Conservation (phyloP, 2,113 vertebrate species). For the Leucopsar rothschildi region DNA sequence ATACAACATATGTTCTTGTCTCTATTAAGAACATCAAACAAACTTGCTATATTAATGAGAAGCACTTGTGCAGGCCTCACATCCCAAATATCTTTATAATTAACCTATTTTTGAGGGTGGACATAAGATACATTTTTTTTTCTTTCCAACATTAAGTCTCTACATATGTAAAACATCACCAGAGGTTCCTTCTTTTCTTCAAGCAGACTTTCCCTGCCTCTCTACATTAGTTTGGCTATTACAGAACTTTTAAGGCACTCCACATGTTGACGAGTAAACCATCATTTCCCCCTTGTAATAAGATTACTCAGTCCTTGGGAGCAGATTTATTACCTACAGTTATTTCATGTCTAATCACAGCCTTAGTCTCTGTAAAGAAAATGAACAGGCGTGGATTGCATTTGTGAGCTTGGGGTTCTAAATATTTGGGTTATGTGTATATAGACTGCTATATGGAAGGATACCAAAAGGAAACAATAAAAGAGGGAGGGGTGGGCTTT, state of each 20-base stretch:
- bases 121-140: not conserved
- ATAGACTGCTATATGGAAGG: not conserved
- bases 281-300: slow-evolving; percentile 33
- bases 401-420: not conserved
- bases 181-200: not conserved
- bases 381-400: not conserved
- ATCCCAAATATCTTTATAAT: not conserved
- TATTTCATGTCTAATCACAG: slow-evolving; percentile 36
- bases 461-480: slow-evolving; percentile 12
- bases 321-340: slow-evolving; percentile 36
- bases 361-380: not conserved
- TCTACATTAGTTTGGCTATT: not conserved
- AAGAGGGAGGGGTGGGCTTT: not conserved
- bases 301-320: slow-evolving; percentile 28
- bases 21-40: not conserved
- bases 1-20: not conserved
- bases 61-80: not conserved
- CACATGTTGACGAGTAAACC: slow-evolving; percentile 37
- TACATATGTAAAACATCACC: slow-evolving; percentile 22
- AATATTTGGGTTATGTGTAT: not conserved
- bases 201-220: not conserved
- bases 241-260: not conserved
- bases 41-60: not conserved
- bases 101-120: not conserved
- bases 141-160: not conserved